phyloP scores from a whole-genome alignment of 2,888 invertebrate genomes.

The Pilophorus perplexus region DNA sequence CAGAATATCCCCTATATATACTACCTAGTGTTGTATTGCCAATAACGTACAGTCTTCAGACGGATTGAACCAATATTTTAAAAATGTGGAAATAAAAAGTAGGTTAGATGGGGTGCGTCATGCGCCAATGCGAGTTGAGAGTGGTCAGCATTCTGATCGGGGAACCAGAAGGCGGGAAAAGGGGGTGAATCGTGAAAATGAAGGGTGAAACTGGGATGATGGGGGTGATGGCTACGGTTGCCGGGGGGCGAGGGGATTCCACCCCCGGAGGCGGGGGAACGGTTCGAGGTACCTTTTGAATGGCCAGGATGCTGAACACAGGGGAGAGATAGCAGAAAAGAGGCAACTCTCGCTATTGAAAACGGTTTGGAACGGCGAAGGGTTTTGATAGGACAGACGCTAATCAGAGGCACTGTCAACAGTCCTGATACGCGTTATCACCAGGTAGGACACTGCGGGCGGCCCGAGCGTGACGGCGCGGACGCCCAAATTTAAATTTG shows the following conservation, averaged over 20 bases:
- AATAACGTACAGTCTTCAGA: too few species aligned
- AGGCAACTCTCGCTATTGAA: conserved; percentile 22
- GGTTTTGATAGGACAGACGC: conserved; percentile 29
- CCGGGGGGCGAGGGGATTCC: background rate
- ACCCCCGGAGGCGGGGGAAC: background rate
- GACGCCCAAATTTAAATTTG: too few species aligned
- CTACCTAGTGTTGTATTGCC: too few species aligned
- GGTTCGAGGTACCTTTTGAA: conserved; percentile 11
- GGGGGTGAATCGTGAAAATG: conserved; percentile 17
- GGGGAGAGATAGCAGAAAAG: conserved; percentile 27
- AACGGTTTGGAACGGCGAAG: background rate
- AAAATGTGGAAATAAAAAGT: too few species aligned
- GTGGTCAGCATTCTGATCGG: conserved; percentile 18
- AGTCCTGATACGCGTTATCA: conserved; percentile 19
- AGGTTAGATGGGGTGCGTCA: too few species aligned
- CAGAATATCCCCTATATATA: too few species aligned
- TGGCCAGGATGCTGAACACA: conserved; percentile 25
- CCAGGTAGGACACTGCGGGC: background rate
- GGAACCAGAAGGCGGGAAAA: conserved; percentile 5
- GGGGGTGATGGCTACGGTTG: background rate
- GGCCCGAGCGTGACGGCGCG: background rate
- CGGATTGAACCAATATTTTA: too few species aligned
- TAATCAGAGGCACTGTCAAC: conserved; percentile 27
- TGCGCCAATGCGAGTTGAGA: conserved; percentile 2
- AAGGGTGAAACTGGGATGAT: too few species aligned